Evolutionary conservation across 2,113 vertebrate species (phyloP).

Genomic region (Sinocyclocheilus maitianheensis): DNA sequence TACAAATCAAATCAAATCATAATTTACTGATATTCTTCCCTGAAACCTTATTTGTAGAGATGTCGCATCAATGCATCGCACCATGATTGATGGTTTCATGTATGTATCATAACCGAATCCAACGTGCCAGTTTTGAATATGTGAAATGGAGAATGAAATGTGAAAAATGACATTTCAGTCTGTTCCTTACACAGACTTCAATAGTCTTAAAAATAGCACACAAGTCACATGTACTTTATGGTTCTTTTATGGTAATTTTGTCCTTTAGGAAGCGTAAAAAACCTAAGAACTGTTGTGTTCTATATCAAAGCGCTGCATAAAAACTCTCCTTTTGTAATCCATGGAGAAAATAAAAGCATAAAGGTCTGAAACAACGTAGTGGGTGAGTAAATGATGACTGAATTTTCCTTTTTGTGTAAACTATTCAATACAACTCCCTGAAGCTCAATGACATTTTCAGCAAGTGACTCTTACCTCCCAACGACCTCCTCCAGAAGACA

Average conservation of each 20-base stretch:
- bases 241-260: too few species aligned
- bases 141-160: neutral
- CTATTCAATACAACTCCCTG: neutral
- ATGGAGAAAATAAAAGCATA: neutral
- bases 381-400: neutral
- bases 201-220: too few species aligned
- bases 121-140: neutral
- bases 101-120: neutral
- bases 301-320: neutral
- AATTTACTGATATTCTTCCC: neutral
- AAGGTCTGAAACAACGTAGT: neutral
- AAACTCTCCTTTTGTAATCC: neutral
- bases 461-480: neutral
- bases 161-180: too few species aligned
- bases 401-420: neutral
- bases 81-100: neutral
- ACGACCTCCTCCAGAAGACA: constrained; percentile 11
- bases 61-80: neutral
- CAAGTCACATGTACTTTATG: too few species aligned
- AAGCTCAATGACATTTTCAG: constrained; percentile 16
- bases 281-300: neutral
- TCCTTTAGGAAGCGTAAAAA: too few species aligned
- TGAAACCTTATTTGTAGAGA: neutral
- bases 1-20: too few species aligned
- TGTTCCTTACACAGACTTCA: too few species aligned